Percentiles rank a stretch among this genome's conserved stretches.
Evolutionary conservation across 2,888 invertebrate species (phyloP).

Genomic region (Artemia sinica): DNA sequence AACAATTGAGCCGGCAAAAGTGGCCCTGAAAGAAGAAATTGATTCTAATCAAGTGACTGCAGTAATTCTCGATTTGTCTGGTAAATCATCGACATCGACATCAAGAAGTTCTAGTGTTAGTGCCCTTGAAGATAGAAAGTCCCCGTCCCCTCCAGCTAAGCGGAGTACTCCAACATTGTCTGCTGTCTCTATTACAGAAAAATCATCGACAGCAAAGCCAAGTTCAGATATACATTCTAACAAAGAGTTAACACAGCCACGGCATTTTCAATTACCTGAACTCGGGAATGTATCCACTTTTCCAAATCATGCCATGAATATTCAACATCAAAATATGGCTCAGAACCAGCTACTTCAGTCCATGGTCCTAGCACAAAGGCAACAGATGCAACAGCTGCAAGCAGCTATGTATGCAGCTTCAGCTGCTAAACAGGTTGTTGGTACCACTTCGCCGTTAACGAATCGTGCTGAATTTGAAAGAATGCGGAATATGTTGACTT

Average conservation of each 20-base stretch:
- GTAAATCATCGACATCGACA: background rate
- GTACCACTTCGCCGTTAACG: conserved; percentile 1
- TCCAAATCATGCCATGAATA: background rate
- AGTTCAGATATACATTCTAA: background rate
- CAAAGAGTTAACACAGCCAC: background rate
- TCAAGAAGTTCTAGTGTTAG: conserved; percentile 10
- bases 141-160: background rate
- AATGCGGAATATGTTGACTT: conserved; percentile 2
- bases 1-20: background rate
- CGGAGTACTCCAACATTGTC: background rate
- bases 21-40: background rate
- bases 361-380: background rate
- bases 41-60: background rate
- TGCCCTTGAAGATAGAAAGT: background rate
- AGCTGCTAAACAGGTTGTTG: background rate
- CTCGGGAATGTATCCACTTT: background rate
- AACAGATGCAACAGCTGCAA: background rate
- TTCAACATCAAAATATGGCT: no score
- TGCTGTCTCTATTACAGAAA: conserved; percentile 1
- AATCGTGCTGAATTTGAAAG: conserved; percentile 3
- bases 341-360: background rate
- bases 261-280: background rate
- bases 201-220: background rate
- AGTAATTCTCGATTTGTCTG: background rate
- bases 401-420: conserved; percentile 10